phyloP scores from a whole-genome alignment of 2,888 invertebrate genomes.

The Microctonus aethiopoides region DNA sequence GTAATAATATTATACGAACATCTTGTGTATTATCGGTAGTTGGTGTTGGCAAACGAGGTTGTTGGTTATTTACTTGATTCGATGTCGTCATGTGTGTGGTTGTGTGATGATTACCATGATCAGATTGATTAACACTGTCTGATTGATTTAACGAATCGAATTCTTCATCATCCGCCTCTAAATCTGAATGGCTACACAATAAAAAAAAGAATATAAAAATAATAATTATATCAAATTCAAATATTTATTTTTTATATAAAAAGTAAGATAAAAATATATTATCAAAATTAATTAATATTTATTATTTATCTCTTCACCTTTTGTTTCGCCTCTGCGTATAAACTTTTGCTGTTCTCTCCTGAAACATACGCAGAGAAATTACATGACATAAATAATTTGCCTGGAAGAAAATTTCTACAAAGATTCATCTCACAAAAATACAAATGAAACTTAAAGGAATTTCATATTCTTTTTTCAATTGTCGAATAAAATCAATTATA shows the following conservation, averaged over 20 bases:
- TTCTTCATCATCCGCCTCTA: slow-evolving; percentile 73
- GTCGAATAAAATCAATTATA: neutral
- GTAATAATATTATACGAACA: slow-evolving; percentile 47
- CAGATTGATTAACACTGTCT: slow-evolving; percentile 61
- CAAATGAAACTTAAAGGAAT: neutral
- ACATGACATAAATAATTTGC: slow-evolving; percentile 25
- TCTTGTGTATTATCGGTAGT: slow-evolving; percentile 65
- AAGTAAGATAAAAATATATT: too few relatives aligned
- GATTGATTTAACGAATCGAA: slow-evolving; percentile 70
- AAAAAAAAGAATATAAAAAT: neutral
- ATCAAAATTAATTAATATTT: too few relatives aligned
- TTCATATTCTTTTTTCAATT: neutral
- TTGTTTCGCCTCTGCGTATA: slow-evolving; percentile 67
- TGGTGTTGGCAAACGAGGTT: slow-evolving; percentile 63
- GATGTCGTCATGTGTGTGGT: slow-evolving; percentile 49
- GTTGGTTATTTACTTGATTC: slow-evolving; percentile 44
- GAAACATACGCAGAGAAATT: slow-evolving; percentile 44
- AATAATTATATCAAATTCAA: too few relatives aligned
- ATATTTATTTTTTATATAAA: too few relatives aligned
- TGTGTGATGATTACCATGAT: slow-evolving; percentile 53
- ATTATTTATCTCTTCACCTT: slow-evolving; percentile 59
- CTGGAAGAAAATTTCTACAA: neutral
- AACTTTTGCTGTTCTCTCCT: slow-evolving; percentile 60
- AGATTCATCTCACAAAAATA: neutral
- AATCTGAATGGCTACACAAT: slow-evolving; percentile 69